Evolutionary conservation across 2,113 vertebrate species (phyloP).

Genomic region (Corythaeola cristata): DNA sequence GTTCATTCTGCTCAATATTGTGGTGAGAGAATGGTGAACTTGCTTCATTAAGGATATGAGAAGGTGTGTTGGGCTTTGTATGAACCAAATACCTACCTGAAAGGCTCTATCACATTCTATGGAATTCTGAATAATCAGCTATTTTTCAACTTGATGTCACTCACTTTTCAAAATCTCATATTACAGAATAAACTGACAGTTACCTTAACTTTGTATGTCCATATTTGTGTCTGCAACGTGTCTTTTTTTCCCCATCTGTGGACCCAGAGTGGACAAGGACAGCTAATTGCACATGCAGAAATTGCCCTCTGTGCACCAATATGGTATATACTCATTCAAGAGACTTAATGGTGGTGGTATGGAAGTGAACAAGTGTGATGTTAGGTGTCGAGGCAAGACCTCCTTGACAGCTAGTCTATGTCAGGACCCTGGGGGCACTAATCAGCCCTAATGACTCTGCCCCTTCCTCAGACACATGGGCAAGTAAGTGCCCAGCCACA

Average conservation of each 20-base stretch:
- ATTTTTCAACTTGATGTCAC: background rate
- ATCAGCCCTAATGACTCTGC: background rate
- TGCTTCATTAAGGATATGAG: fast-evolving
- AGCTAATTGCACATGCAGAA: background rate
- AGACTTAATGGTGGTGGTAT: background rate
- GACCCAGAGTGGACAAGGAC: no score
- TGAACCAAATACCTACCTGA: background rate
- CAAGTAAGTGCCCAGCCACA: fast-evolving
- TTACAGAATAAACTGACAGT: background rate
- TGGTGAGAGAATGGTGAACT: background rate
- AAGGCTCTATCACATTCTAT: background rate
- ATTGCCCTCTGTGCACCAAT: fast-evolving
- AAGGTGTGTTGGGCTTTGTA: background rate
- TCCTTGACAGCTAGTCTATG: no score
- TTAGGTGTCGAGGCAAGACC: no score
- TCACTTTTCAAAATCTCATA: background rate
- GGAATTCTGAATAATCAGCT: background rate
- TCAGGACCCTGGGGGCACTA: no score
- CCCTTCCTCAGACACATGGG: no score
- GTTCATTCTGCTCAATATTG: background rate
- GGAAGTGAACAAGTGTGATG: background rate
- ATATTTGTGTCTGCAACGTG: background rate
- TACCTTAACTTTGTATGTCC: background rate
- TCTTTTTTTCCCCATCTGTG: no score
- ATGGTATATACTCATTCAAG: fast-evolving